Base-by-base conservation (phyloP, 2,113 vertebrate species). In the Muscicapa adusta region DNA sequence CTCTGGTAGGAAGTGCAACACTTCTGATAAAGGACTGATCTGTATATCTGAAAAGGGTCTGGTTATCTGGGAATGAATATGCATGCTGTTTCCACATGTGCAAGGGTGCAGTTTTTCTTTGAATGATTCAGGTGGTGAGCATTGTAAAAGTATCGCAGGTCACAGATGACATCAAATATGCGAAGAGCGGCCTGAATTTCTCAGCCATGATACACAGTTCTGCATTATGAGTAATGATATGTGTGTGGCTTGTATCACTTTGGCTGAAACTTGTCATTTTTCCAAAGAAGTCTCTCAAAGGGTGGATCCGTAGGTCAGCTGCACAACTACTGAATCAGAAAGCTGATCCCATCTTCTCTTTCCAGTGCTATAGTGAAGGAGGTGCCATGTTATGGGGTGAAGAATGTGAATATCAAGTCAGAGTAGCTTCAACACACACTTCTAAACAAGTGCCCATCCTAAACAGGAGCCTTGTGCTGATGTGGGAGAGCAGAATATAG, bases 321-420 rank as follows among this genome's bases (percentile, higher is more conserved):
- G 40, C 14, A 18, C n/a, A 70, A 6, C 40, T 67, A 29, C 40
- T 92, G 88, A 91, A 93, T 91, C 73, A 94, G 68, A 91, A 88
- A 75, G n/a, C 19, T 60, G 48, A 75, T 82, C 38, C 61, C n/a
- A 47, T 36, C 29, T 88, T 76, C 48, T 42, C 8, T 10, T 45
- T 74, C 16, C 34, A 84, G 38, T 40, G 45, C 36, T 63, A 1
- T 29, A 43, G 8, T 12, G 36, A 45, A 65, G 62, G 29, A 56
- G 51, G 24, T 68, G 31, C 42, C n/a, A 18, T 14, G 16, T 28
- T 56, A 45, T 28, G 19, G 38, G 18, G 42, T 65, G n/a, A 76
- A 75, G 9, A 72, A 80, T n/a, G 18, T 34, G 40, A 51, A 23
- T 68, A 51, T 83, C 40, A 28, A 61, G 33, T 73, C 15, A n/a